Evolutionary conservation across 2,113 vertebrate species (phyloP).

Genomic region (Percopsis transmontana): DNA sequence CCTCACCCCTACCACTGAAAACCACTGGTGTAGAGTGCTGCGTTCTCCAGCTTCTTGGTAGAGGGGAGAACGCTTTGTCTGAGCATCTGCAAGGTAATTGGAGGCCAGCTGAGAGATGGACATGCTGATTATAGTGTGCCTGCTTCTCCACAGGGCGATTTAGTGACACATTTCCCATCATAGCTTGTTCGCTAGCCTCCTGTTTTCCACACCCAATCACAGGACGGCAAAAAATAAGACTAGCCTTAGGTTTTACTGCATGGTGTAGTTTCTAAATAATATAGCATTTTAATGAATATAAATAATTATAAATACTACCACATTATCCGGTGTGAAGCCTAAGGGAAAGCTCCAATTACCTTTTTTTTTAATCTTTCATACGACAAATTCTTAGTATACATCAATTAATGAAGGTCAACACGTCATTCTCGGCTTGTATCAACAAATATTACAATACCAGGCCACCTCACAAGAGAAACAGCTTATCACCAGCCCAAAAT

Average conservation of each 20-base stretch:
- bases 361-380: background rate
- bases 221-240: conserved; percentile 1
- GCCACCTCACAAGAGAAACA: conserved; percentile 20
- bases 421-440: conserved; percentile 20
- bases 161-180: conserved; percentile 43
- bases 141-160: conserved; percentile 35
- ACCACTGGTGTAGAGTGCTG: too few relatives aligned
- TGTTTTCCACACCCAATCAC: conserved; percentile 17
- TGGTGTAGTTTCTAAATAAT: too few relatives aligned
- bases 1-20: too few relatives aligned
- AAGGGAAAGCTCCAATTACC: background rate
- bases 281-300: too few relatives aligned
- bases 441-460: conserved; percentile 37
- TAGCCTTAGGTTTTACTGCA: too few relatives aligned
- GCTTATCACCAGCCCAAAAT: conserved; percentile 4
- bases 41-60: background rate
- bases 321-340: too few relatives aligned
- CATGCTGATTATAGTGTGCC: conserved; percentile 66
- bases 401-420: conserved; percentile 47
- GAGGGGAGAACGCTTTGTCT: conserved; percentile 44
- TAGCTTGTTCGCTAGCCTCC: conserved; percentile 26
- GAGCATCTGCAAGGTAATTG: conserved; percentile 73
- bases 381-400: conserved; percentile 11
- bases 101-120: conserved; percentile 58
- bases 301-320: too few relatives aligned